Evolutionary conservation across 2,797 vertebrate species (phyloP), one percentile per base, ranked within the genome.

Genomic region (Neosilurus mollespiculum): DNA sequence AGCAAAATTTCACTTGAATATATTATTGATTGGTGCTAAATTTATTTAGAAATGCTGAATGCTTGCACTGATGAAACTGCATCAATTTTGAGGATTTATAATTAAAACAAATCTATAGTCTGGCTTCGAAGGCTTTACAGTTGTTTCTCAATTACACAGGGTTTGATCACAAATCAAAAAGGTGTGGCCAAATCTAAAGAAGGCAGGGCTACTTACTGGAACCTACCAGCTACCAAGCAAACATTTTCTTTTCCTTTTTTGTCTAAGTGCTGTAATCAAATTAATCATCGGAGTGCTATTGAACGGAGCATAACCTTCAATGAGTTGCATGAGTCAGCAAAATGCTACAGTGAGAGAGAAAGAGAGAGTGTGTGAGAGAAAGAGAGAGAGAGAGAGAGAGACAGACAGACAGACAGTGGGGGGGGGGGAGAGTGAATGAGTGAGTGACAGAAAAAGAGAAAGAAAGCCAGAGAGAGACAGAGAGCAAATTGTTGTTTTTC

Each of bases 271-370:
- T 88, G 67, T 89, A 88, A 88, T 87, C 85, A 84, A 76, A 90
- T 88, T 87, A 81, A 89, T 82, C 87, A 86, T 78, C 73, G 56
- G 59, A 65, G 84, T 76, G 80, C 73, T 84, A 86, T 85, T 89
- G 80, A 88, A 78, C 51, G 82, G 87, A 34, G 86, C 80, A 87
- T 80, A 84, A 83, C 70, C 58, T 81, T 82, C 56, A 83, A 83
- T 78, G 66, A 66, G 83, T 84, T 73, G 84, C 87, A 89, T 89
- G 82, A 89, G 78, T 84, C 81, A 88, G 86, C 83, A 56, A 81
- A 61, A 51, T 3, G 18, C 5, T 2, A 30, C 2, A 30, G 51
- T 0, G 70, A 18, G 65, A 15, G 26, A 16, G 53, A 37, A 34
- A 81, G 59, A 34, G 16, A 34, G 64, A 71, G 66, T 26, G 64